Base-by-base conservation (phyloP, 2,888 invertebrate species). In the Cotesia congregata region DNA sequence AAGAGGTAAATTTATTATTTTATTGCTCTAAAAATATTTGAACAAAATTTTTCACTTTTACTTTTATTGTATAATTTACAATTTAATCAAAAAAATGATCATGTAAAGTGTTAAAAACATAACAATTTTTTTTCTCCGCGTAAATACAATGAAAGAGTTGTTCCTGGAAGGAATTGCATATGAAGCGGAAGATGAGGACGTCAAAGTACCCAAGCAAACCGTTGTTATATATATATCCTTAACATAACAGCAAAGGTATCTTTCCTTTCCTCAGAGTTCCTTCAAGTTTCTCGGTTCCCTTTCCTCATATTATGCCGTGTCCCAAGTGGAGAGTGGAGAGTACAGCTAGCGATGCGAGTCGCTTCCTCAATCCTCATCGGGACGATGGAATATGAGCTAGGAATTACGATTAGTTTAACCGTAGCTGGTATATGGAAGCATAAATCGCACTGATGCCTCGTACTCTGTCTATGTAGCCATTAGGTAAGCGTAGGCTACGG, bases 361-460 rank as follows among this genome's bases (percentile, higher is more conserved):
- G 76, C 77, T 77, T 75, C 77, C 78, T 78, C 74, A 71, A 76
- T 75, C 77, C 78, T 78, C 74, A 71, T 74, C 72, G 75, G 20
- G 15, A 64, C 67, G 50, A 68, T 76, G 76, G 78, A 79, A 78
- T 78, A 80, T 75, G 78, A 80, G 76, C 74, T 76, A 79, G 78
- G 77, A 80, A 80, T 81, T 81, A 81, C 80, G 77, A 77, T 76
- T 76, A 77, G 79, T 77, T 79, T 79, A 77, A 79, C 80, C 78
- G 65, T 77, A 69, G 67, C 76, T 79, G 79, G 78, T 76, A 79
- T 80, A 79, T 79, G 76, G 76, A 70, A 77, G 77, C 80, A 81
- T 81, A 80, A 81, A 81, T 81, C 78, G 81, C 79, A 75, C 78
- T 78, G 79, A 81, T 81, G 78, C 79, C 76, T 74, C 67, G 75